Conservation (phyloP, 2,888 invertebrate genomes). For the Dorcus parallelipipedus region DNA sequence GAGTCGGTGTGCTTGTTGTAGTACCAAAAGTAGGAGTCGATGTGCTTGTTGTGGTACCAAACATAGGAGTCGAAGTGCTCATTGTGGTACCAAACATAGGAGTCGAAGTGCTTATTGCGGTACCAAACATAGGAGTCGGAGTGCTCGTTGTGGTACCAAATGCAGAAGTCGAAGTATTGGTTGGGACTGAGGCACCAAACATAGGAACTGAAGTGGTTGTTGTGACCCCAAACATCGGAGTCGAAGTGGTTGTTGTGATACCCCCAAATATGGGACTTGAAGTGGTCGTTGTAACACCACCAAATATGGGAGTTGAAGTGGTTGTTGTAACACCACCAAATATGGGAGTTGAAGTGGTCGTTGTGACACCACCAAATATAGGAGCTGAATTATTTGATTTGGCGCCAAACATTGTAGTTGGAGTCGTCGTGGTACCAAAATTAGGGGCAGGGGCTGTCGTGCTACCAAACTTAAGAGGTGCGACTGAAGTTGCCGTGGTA, state of each 20-base stretch:
- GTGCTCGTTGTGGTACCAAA: constrained; percentile 14
- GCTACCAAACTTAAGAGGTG: constrained; percentile 3
- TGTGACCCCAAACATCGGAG: not conserved
- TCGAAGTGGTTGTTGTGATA: not conserved
- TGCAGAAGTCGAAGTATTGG: constrained; percentile 1
- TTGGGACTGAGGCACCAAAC: constrained; percentile 3
- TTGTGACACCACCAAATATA: constrained; percentile 18
- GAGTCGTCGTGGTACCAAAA: constrained; percentile 7
- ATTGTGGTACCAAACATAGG: constrained; percentile 28
- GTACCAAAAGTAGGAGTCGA: constrained; percentile 22
- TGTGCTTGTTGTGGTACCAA: constrained; percentile 24
- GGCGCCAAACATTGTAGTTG: constrained; percentile 14
- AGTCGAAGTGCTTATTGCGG: not conserved
- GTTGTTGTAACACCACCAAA: constrained; percentile 1
- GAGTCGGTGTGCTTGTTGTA: constrained; percentile 3
- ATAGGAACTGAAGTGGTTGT: constrained; percentile 5
- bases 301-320: constrained; percentile 7
- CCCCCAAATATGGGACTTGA: not conserved
- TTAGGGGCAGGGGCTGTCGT: not conserved
- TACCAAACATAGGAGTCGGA: not conserved
- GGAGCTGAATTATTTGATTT: constrained; percentile 1
- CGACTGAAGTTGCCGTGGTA: not conserved
- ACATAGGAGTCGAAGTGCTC: constrained; percentile 25
- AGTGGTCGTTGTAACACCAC: constrained; percentile 10
- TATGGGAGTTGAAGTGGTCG: not conserved